Conservation (phyloP, 1,140 invertebrate genomes). For the Papilio helenus region DNA sequence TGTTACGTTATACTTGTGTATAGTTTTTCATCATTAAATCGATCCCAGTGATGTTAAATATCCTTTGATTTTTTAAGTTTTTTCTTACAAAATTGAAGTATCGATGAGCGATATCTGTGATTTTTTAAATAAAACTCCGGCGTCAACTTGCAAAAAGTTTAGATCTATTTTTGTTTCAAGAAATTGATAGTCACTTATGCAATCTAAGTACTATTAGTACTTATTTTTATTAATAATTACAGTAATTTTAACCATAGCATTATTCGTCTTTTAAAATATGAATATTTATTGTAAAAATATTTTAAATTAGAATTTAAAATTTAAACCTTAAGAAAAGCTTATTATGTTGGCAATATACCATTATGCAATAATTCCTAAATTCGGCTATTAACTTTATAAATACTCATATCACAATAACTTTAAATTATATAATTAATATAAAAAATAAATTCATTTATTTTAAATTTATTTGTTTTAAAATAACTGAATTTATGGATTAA, state of each 20-base stretch:
- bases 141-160: neutral
- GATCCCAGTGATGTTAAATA: neutral
- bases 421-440: neutral
- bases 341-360: neutral
- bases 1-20: neutral
- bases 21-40: neutral
- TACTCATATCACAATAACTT: neutral
- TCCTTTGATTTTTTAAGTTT: neutral
- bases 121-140: neutral
- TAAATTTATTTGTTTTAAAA: neutral
- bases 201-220: neutral
- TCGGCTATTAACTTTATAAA: neutral
- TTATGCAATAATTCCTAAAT: neutral
- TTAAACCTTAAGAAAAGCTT: neutral
- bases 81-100: neutral
- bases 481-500: neutral
- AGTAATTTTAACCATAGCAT: neutral
- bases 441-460: neutral
- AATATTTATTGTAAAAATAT: neutral
- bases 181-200: neutral
- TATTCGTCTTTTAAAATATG: neutral
- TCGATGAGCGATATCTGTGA: neutral
- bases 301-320: neutral
- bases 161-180: no score
- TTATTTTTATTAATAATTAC: neutral